Conservation (phyloP, 2,113 vertebrate species). For the Calidris pugnax region DNA sequence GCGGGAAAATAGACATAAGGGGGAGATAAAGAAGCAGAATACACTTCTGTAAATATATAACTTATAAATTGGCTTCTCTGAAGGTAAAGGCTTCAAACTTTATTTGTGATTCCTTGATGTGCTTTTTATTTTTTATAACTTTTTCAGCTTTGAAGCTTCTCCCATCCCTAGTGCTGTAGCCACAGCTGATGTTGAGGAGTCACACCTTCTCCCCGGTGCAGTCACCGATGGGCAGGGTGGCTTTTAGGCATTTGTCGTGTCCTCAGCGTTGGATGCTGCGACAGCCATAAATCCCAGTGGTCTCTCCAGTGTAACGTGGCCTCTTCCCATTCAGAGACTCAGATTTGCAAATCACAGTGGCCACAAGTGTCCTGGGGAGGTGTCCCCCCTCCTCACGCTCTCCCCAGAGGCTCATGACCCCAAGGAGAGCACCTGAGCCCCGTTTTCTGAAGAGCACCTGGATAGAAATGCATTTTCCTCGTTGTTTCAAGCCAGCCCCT, state of each 20-base stretch:
- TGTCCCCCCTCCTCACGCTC: too few relatives aligned
- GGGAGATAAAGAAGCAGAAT: neutral
- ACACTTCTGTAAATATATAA: neutral
- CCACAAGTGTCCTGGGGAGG: neutral
- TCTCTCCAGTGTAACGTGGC: too few relatives aligned
- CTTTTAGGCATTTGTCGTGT: rapidly evolving
- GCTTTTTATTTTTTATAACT: neutral
- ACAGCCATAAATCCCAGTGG: rapidly evolving
- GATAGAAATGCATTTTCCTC: neutral
- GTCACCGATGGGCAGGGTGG: neutral
- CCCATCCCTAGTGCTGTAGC: neutral
- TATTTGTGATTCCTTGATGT: neutral
- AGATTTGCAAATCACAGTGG: neutral
- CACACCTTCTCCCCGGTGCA: rapidly evolving
- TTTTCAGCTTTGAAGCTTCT: neutral
- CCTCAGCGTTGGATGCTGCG: neutral
- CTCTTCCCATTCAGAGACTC: neutral
- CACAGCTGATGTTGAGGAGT: rapidly evolving
- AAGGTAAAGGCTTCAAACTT: neutral
- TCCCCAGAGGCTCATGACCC: neutral
- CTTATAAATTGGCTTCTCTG: neutral
- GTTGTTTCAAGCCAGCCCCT: rapidly evolving
- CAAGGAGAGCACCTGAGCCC: neutral
- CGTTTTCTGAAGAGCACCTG: neutral
- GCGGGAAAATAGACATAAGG: neutral